Percentiles rank a stretch among this genome's conserved stretches.
Evolutionary conservation across 2,888 invertebrate genomes (phyloP).

Genomic region (Amphimallon solstitiale): DNA sequence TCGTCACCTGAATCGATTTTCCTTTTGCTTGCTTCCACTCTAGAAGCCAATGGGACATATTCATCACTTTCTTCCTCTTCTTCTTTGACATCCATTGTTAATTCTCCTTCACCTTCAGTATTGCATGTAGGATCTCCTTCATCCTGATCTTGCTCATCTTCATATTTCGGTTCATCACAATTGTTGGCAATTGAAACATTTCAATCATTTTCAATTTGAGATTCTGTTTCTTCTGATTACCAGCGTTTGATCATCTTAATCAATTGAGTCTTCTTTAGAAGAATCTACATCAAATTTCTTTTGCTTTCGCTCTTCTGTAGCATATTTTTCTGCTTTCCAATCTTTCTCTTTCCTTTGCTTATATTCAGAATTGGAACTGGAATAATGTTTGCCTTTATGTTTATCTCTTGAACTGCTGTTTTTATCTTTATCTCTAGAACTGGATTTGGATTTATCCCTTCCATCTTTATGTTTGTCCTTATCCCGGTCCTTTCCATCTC

Average conservation of each 20-base stretch:
- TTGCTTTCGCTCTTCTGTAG: slow-evolving; percentile 38
- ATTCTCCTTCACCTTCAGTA: slow-evolving; percentile 55
- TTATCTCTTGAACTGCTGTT: slow-evolving; percentile 52
- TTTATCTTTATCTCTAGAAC: slow-evolving; percentile 51
- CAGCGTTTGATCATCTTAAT: slow-evolving; percentile 60
- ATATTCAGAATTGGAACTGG: slow-evolving; percentile 67
- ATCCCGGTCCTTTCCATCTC: slow-evolving; percentile 51
- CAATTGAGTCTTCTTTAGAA: slow-evolving; percentile 56
- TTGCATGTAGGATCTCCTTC: slow-evolving; percentile 56
- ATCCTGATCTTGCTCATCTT: slow-evolving; percentile 52
- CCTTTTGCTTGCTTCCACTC: too few species aligned
- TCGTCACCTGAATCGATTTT: too few species aligned
- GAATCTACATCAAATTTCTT: slow-evolving; percentile 48
- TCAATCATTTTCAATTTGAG: slow-evolving; percentile 50
- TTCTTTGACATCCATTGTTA: slow-evolving; percentile 62
- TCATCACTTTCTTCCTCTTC: slow-evolving; percentile 71
- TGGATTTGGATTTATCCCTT: slow-evolving; percentile 57
- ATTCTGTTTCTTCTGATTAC: slow-evolving; percentile 62
- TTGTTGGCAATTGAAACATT: slow-evolving; percentile 72
- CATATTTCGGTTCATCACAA: slow-evolving; percentile 69
- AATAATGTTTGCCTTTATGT: slow-evolving; percentile 59
- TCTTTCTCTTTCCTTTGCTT: slow-evolving; percentile 60
- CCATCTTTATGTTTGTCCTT: slow-evolving; percentile 56
- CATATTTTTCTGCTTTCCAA: slow-evolving; percentile 37
- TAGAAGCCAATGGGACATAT: slow-evolving; percentile 81